phyloP scores from a whole-genome alignment of 2,888 invertebrate genomes.

The Nysson spinosus region DNA sequence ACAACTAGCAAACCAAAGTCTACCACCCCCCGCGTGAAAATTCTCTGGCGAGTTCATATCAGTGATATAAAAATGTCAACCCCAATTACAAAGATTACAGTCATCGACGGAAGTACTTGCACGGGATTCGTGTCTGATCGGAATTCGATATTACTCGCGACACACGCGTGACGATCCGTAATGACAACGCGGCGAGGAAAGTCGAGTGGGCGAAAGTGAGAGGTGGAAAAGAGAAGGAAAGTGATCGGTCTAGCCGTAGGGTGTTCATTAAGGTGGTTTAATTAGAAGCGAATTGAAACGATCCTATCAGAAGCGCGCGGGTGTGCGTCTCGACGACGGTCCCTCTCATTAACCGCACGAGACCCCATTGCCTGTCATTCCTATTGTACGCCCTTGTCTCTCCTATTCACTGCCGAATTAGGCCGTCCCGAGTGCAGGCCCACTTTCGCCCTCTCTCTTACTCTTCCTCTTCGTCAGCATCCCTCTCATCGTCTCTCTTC shows the following conservation, averaged over 20 bases:
- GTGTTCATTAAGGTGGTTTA: constrained; percentile 57
- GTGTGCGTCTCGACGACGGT: constrained; percentile 33
- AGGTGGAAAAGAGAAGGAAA: constrained; percentile 38
- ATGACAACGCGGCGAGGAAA: neutral
- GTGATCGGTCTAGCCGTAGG: constrained; percentile 32
- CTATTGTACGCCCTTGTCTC: constrained; percentile 8
- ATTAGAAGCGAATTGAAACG: constrained; percentile 47
- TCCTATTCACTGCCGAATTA: constrained; percentile 48
- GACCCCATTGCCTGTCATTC: constrained; percentile 28
- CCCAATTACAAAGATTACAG: too few relatives aligned
- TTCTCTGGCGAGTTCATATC: too few relatives aligned
- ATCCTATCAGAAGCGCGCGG: constrained; percentile 40
- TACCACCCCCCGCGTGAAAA: too few relatives aligned
- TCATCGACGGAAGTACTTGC: too few relatives aligned
- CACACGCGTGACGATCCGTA: too few relatives aligned
- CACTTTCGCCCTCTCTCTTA: too few relatives aligned
- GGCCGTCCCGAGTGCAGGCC: constrained; percentile 8
- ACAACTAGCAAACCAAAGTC: too few relatives aligned
- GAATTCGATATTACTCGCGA: too few relatives aligned
- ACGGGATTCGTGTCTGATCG: too few relatives aligned
- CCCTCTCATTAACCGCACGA: constrained; percentile 50
- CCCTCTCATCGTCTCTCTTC: too few relatives aligned
- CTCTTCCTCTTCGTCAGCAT: too few relatives aligned
- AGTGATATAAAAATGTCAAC: too few relatives aligned
- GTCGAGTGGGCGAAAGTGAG: constrained; percentile 18